Conservation (phyloP, 2,113 vertebrate species). For the Poecilia latipinna region DNA sequence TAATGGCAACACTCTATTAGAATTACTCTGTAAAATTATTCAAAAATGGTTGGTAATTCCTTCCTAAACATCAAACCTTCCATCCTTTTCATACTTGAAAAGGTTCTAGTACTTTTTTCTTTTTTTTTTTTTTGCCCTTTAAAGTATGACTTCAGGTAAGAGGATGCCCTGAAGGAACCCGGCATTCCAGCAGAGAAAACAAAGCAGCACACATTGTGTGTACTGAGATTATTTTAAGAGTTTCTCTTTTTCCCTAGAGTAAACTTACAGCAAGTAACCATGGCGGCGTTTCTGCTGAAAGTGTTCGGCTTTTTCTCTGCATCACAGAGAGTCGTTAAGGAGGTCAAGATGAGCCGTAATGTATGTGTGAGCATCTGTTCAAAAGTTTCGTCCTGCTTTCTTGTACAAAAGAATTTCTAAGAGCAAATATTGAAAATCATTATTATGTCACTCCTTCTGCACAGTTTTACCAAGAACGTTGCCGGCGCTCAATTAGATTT, state of each 20-base stretch:
- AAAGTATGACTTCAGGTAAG: background rate
- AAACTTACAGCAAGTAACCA: background rate
- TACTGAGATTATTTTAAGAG: background rate
- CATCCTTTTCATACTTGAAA: background rate
- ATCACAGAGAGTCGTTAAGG: background rate
- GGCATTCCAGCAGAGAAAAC: background rate
- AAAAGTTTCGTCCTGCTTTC: background rate
- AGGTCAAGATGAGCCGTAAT: background rate
- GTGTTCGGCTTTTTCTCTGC: background rate
- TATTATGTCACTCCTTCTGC: background rate
- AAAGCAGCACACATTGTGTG: background rate
- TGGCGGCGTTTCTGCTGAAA: background rate
- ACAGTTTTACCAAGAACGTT: background rate
- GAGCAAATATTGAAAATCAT: background rate
- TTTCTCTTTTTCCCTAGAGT: background rate
- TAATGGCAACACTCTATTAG: background rate
- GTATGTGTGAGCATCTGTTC: background rate
- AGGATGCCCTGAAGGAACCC: background rate
- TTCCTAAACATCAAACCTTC: background rate
- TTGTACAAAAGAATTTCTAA: background rate
- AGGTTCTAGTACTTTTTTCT: background rate
- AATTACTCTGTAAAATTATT: background rate
- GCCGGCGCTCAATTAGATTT: constrained; percentile 8
- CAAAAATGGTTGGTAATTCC: background rate
- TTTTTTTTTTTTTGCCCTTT: background rate